Percentiles rank a stretch among this genome's conserved stretches.
Conservation (phyloP, 2,888 invertebrate genomes). For the Nyleta sp. region DNA sequence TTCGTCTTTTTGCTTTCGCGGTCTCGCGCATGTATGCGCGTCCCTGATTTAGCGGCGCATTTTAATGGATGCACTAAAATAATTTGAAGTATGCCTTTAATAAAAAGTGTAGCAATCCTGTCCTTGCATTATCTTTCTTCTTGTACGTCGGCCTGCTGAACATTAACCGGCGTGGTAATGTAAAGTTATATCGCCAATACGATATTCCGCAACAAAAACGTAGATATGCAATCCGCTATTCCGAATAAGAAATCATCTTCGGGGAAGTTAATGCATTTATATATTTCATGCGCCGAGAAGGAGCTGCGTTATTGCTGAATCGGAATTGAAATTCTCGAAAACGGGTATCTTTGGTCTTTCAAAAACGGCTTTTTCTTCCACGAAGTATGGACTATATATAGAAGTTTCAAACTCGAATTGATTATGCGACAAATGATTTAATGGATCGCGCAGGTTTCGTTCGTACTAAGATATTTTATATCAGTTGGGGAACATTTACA, state of each 20-base stretch:
- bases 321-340: conserved; percentile 20
- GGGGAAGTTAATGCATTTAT: conserved; percentile 48
- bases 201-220: conserved; percentile 56
- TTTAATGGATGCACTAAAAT: too few species aligned
- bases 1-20: too few species aligned
- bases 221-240: conserved; percentile 49
- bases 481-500: too few species aligned
- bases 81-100: conserved; percentile 42
- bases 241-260: conserved; percentile 54
- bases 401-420: background rate
- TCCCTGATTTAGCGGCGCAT: too few species aligned
- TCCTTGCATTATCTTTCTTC: conserved; percentile 57
- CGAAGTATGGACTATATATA: background rate
- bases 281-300: conserved; percentile 26
- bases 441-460: too few species aligned
- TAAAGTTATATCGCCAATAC: conserved; percentile 49
- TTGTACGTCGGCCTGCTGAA: conserved; percentile 37
- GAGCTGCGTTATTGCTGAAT: conserved; percentile 22
- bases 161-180: conserved; percentile 47
- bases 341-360: background rate
- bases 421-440: too few species aligned
- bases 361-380: background rate
- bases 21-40: too few species aligned
- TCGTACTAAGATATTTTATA: too few species aligned
- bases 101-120: conserved; percentile 55